A percentile compares a stretch with the other conserved stretches of the same genome.
phyloP scores from a whole-genome alignment of 2,888 invertebrate genomes.

The Drosophila siamana region DNA sequence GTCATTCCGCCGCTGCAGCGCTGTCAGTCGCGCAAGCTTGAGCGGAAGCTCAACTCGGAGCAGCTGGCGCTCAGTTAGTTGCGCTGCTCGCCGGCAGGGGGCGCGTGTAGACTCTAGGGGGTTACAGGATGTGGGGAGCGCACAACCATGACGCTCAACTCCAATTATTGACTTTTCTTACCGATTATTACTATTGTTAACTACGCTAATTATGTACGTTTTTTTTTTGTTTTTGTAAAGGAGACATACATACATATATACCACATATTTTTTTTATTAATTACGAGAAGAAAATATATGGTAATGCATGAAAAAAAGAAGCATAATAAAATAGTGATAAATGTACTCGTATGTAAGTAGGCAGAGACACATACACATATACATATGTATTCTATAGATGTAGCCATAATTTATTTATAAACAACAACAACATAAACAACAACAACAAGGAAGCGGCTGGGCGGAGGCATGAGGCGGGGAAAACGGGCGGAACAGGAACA shows the following conservation, averaged over 20 bases:
- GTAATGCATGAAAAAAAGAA: neutral
- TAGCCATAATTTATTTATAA: conserved; percentile 55
- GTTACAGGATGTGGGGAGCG: conserved; percentile 18
- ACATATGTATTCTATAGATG: conserved; percentile 37
- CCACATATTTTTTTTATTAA: conserved; percentile 4
- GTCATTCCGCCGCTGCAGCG: conserved; percentile 91
- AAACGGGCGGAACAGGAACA: conserved; percentile 3
- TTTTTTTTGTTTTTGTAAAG: conserved; percentile 16
- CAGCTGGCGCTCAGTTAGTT: conserved; percentile 78
- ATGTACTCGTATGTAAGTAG: conserved; percentile 23
- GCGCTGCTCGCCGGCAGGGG: neutral
- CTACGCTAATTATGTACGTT: conserved; percentile 13
- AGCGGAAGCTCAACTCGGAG: conserved; percentile 62
- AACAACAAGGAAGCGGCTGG: neutral
- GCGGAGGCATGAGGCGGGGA: neutral
- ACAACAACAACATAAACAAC: conserved; percentile 15
- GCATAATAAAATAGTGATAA: conserved; percentile 5
- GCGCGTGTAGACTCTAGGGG: neutral
- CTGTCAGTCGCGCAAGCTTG: conserved; percentile 71
- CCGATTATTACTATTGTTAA: conserved; percentile 8
- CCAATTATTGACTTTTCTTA: conserved; percentile 29
- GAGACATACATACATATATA: neutral
- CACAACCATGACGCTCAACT: conserved; percentile 21
- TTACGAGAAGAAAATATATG: neutral
- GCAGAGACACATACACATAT: conserved; percentile 33